These are phyloP conservation scores for Caenorhabditis doughertyi DNA, from an alignment of 2,888 invertebrate species.

Conservation along the genomic window DNA sequence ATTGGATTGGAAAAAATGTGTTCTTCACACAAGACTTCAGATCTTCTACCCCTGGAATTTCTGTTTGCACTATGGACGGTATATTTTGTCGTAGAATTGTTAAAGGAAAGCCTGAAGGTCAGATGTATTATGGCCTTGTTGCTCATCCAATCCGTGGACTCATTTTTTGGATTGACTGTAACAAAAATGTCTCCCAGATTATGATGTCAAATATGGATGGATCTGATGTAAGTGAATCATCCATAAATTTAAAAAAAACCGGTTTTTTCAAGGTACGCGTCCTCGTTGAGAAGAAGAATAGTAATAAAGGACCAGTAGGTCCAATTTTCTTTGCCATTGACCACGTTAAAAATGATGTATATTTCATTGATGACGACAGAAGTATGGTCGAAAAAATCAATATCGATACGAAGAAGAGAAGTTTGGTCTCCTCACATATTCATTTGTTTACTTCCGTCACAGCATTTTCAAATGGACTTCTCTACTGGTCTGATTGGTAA, in stretches of 20 bases:
- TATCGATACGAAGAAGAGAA: conserved; percentile 63
- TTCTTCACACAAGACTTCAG: conserved; percentile 69
- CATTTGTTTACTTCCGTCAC: conserved; percentile 70
- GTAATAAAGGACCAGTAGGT: conserved; percentile 56
- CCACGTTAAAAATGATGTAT: conserved; percentile 68
- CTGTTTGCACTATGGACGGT: conserved; percentile 65
- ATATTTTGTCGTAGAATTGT: conserved; percentile 70
- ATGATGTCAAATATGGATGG: conserved; percentile 97
- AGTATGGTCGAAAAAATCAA: conserved; percentile 72
- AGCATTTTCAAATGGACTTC: conserved; percentile 69
- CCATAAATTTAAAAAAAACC: neutral
- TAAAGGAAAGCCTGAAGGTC: conserved; percentile 40
- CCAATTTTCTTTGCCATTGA: conserved; percentile 74
- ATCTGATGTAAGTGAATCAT: conserved; percentile 86
- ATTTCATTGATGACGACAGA: conserved; percentile 69
- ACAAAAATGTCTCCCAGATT: conserved; percentile 89
- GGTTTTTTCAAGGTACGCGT: conserved; percentile 60
- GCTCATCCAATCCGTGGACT: conserved; percentile 69
- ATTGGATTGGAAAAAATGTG: conserved; percentile 71
- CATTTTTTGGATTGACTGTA: conserved; percentile 71
- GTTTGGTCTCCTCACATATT: conserved; percentile 60
- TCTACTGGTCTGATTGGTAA: conserved; percentile 74
- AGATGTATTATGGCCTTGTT: conserved; percentile 66
- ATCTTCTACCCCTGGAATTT: conserved; percentile 62
- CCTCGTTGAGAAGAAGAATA: conserved; percentile 71